These are phyloP conservation scores for Fulmarus glacialis DNA, from an alignment of 2,113 vertebrate genomes.

Conservation along the genomic window DNA sequence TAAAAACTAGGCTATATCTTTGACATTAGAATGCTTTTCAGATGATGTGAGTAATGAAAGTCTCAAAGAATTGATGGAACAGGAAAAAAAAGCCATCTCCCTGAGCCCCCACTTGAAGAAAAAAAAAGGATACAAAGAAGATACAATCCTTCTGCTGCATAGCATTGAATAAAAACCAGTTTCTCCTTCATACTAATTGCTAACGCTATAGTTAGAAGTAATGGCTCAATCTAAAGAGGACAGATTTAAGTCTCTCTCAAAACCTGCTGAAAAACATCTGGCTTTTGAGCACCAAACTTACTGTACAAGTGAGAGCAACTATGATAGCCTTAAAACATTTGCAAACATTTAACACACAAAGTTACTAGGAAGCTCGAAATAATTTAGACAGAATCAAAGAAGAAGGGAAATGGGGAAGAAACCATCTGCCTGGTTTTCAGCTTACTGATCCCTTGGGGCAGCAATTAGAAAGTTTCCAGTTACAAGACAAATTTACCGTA, in stretches of 20 bases:
- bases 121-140: too few relatives aligned
- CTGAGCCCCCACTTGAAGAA: neutral
- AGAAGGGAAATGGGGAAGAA: neutral
- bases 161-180: neutral
- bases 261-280: neutral
- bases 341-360: neutral
- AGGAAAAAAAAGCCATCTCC: neutral
- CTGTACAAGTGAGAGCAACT: neutral
- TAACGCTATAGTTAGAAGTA: neutral
- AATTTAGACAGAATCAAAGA: neutral
- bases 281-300: neutral
- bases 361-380: neutral
- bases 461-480: constrained; percentile 44
- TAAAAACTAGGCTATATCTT: neutral
- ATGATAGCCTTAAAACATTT: neutral
- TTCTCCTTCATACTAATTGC: neutral
- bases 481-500: constrained; percentile 12
- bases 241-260: neutral
- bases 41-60: rapidly evolving
- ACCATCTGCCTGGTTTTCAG: neutral
- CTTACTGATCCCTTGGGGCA: neutral
- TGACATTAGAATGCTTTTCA: neutral
- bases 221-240: neutral
- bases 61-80: neutral
- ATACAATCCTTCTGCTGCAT: neutral